Evolutionary conservation across 35 echinoderm and acorn worm species (phyloP).

Genomic region (Heliocidaris erythrogramma): DNA sequence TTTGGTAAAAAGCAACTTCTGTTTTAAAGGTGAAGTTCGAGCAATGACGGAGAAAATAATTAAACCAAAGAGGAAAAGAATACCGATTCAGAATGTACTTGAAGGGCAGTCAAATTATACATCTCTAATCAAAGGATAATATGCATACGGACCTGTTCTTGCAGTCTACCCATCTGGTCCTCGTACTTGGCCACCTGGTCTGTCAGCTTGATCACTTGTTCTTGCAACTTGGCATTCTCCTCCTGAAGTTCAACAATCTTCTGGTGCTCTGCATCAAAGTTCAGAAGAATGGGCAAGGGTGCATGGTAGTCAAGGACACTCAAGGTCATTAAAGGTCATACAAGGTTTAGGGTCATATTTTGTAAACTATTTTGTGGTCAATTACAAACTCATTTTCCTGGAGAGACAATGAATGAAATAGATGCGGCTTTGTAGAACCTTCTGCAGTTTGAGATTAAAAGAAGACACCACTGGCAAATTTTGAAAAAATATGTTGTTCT

Average conservation of each 20-base stretch:
- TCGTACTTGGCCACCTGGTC: constrained; percentile 32
- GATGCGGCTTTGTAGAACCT: too few species aligned
- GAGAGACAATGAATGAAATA: neutral
- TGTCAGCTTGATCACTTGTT: constrained; percentile 55
- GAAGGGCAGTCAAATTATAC: too few species aligned
- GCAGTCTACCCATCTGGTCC: neutral
- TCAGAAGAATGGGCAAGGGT: constrained; percentile 88
- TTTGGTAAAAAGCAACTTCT: neutral
- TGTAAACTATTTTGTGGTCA: too few species aligned
- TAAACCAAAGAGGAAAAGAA: too few species aligned
- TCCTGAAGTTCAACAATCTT: constrained; percentile 76
- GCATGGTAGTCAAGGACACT: constrained; percentile 60
- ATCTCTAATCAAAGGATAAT: neutral
- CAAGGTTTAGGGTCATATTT: neutral
- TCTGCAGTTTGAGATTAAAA: too few species aligned
- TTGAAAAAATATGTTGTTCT: too few species aligned
- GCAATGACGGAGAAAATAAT: neutral
- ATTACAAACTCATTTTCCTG: too few species aligned
- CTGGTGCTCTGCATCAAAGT: constrained; percentile 82
- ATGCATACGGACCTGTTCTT: neutral
- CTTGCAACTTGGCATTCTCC: constrained; percentile 63
- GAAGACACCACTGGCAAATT: too few species aligned
- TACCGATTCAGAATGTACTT: too few species aligned
- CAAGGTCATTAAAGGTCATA: neutral
- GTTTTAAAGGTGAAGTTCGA: neutral